These are phyloP conservation scores for Marasmarcha lunaedactyla DNA, from an alignment of 2,888 invertebrate genomes.

Conservation along the genomic window DNA sequence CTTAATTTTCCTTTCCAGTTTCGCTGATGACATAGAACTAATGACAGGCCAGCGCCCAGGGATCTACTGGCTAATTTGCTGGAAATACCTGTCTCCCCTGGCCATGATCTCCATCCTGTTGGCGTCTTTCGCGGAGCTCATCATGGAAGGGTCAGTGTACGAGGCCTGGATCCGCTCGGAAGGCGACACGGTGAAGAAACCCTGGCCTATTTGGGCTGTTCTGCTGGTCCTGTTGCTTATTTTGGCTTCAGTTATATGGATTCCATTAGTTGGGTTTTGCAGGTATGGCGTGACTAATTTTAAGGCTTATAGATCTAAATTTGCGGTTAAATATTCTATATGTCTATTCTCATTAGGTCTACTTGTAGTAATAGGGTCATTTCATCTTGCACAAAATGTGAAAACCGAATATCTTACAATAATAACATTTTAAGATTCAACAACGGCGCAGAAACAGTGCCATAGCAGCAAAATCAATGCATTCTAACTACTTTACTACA, in stretches of 20 bases:
- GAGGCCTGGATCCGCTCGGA: conserved; percentile 83
- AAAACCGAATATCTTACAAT: too few species aligned
- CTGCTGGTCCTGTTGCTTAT: conserved; percentile 80
- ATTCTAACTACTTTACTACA: too few species aligned
- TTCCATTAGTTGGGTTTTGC: conserved; percentile 84
- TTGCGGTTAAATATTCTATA: too few species aligned
- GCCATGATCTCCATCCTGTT: conserved; percentile 89
- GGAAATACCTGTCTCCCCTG: conserved; percentile 92
- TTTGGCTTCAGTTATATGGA: conserved; percentile 87
- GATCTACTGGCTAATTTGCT: conserved; percentile 92
- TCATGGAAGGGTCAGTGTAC: conserved; percentile 83
- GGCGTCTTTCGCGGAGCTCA: conserved; percentile 85
- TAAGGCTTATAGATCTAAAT: too few species aligned
- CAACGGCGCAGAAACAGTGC: too few species aligned
- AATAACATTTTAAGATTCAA: too few species aligned
- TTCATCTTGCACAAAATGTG: too few species aligned
- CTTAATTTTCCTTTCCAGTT: too few species aligned
- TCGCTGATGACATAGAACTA: conserved; percentile 93
- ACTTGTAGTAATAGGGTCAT: too few species aligned
- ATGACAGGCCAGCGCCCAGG: conserved; percentile 93
- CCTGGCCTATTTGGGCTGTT: conserved; percentile 92
- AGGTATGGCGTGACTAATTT: conserved; percentile 65
- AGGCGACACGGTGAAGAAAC: conserved; percentile 79
- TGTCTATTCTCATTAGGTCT: too few species aligned
- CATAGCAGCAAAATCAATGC: too few species aligned